Evolutionary conservation across 2,113 vertebrate genomes (phyloP), one percentile per base, ranked within the genome.

Genomic region (Saguinus midas): DNA sequence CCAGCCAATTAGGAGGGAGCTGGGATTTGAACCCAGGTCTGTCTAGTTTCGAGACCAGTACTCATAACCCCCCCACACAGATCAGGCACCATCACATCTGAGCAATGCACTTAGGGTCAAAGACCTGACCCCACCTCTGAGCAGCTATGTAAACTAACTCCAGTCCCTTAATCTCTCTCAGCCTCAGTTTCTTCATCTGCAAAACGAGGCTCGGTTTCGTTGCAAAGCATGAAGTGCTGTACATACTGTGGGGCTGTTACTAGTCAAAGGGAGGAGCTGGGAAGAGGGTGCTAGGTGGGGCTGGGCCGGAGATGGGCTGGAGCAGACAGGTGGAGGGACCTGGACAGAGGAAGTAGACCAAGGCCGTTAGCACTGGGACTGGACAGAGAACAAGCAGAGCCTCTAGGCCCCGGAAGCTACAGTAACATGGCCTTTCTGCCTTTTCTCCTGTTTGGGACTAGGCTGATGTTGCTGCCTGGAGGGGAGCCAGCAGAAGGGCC

Each of bases 391-490:
- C 27, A 40, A n/a, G 79, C 83, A 64, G 87, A 68, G 37, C 37
- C 75, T 80, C 61, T 7, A 25, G 68, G 72, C 8, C 0, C 84
- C 2, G 57, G 87, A 52, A 80, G 70, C 72, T 37, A 43, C 3
- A 14, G 8, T 37, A 87, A 91, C 17, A 27, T 37, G 4, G 76
- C 79, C 52, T 87, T 96, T 95, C 94, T 6, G 76, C 79, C 52
- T 83, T 96, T 95, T 95, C 90, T 86, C 75, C 83, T 45, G 68
- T 82, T 93, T 48, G 61, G 94, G 83, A 87, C 61, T 3, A 58
- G 83, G 73, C 84, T 89, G 78, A 93, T 43, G 48, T 81, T 91
- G 48, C 90, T 37, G 94, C 89, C 95, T 95, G 87, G 87, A 76
- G 52, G 8, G 29, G 50, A 95, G 92, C 94, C 96, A 84, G 57